Evolutionary conservation across 2,888 invertebrate species (phyloP).

Genomic region (Thymelicus lineola): DNA sequence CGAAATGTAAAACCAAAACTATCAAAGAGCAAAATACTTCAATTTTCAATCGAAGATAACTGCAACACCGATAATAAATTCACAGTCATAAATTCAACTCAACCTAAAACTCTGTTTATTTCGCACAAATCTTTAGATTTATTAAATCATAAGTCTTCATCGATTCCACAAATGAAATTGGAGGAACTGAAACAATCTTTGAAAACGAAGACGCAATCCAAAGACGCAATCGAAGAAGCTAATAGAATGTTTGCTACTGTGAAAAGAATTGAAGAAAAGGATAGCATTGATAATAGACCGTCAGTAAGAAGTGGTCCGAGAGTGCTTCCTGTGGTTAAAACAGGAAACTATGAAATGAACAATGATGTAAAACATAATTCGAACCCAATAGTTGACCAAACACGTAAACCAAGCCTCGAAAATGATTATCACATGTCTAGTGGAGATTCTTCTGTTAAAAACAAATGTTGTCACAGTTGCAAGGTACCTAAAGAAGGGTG

Average conservation of each 20-base stretch:
- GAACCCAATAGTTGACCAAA: background rate
- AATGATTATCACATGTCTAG: slow-evolving; percentile 60
- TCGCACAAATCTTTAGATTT: slow-evolving; percentile 51
- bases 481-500: slow-evolving; percentile 46
- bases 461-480: slow-evolving; percentile 50
- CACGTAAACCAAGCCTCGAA: slow-evolving; percentile 51
- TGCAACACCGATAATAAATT: slow-evolving; percentile 54
- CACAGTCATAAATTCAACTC: slow-evolving; percentile 56
- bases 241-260: slow-evolving; percentile 77
- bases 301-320: slow-evolving; percentile 67
- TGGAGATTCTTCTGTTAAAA: slow-evolving; percentile 60
- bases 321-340: slow-evolving; percentile 72
- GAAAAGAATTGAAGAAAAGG: slow-evolving; percentile 45
- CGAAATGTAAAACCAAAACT: slow-evolving; percentile 47
- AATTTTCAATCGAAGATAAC: slow-evolving; percentile 59
- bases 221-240: slow-evolving; percentile 73
- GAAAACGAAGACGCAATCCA: slow-evolving; percentile 66
- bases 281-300: slow-evolving; percentile 60
- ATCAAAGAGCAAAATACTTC: slow-evolving; percentile 56
- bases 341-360: slow-evolving; percentile 41
- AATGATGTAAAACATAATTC: slow-evolving; percentile 3
- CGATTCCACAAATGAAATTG: slow-evolving; percentile 77
- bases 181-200: slow-evolving; percentile 69
- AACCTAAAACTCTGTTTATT: slow-evolving; percentile 50
- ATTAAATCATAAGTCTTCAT: slow-evolving; percentile 70